phyloP scores from a whole-genome alignment of 2,113 vertebrate genomes.

The Origma solitaria region DNA sequence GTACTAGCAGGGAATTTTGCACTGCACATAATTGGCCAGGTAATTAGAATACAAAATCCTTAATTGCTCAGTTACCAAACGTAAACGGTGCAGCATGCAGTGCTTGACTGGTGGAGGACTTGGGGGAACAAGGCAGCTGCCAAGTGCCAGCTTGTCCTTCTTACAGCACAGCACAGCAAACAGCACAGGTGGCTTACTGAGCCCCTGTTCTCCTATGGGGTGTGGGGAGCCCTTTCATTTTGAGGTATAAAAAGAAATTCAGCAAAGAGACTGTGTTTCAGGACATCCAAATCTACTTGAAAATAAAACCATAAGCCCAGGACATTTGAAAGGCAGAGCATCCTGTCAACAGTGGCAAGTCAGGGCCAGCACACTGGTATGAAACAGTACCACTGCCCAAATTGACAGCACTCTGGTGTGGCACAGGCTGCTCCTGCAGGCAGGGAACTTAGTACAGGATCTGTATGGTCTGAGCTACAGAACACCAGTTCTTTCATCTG shows the following conservation, averaged over 20 bases:
- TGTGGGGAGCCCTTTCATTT: not conserved
- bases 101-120: not conserved
- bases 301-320: not conserved
- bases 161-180: not conserved
- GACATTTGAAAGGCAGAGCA: not conserved
- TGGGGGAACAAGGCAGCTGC: not conserved
- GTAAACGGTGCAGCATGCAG: not conserved
- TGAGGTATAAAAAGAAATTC: not conserved
- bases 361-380: fast-evolving
- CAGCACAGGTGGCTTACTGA: not conserved
- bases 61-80: conserved; percentile 40
- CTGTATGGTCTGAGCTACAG: not conserved
- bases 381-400: not conserved
- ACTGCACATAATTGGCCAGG: conserved; percentile 41
- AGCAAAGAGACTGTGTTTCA: not conserved
- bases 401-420: fast-evolving
- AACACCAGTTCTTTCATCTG: not conserved
- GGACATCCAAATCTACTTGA: not conserved
- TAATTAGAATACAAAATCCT: conserved; percentile 50
- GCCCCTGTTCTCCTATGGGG: not conserved
- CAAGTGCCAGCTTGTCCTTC: not conserved
- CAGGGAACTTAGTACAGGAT: not conserved
- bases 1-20: not conserved
- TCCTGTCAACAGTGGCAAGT: not conserved
- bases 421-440: not conserved